These are phyloP conservation scores for Serilophus lunatus DNA, from an alignment of 2,113 vertebrate genomes.

Conservation along the genomic window DNA sequence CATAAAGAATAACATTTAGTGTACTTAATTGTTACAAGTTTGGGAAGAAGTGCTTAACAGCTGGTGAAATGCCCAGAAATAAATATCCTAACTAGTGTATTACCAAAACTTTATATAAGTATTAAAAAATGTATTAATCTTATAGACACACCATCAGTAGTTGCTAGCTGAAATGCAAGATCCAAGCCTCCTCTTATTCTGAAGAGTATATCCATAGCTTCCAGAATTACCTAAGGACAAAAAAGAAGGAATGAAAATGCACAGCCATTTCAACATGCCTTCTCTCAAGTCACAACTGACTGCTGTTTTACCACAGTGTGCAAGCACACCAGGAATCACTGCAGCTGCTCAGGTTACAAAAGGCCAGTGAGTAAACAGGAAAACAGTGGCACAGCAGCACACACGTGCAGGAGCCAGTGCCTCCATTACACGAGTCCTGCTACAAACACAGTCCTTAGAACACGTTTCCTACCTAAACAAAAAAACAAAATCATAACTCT, in stretches of 20 bases:
- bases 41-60: neutral
- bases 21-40: neutral
- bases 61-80: neutral
- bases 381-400: neutral
- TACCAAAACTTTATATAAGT: neutral
- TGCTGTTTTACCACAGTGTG: neutral
- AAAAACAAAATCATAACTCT: neutral
- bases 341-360: neutral
- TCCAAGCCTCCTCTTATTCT: slow-evolving; percentile 81
- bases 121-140: neutral
- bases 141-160: slow-evolving; percentile 72
- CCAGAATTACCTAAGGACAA: slow-evolving; percentile 55
- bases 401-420: neutral
- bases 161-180: slow-evolving; percentile 77
- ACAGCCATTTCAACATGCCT: neutral
- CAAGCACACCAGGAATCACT: neutral
- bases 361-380: neutral
- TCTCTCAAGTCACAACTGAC: neutral
- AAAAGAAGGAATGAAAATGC: neutral
- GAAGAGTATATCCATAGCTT: slow-evolving; percentile 75
- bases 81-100: neutral
- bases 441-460: neutral
- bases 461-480: neutral
- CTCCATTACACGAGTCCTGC: neutral
- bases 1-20: neutral